A percentile compares a stretch with the other conserved stretches of the same genome.
phyloP scores from a whole-genome alignment of 2,797 vertebrate genomes.

The Hyperoplus immaculatus region DNA sequence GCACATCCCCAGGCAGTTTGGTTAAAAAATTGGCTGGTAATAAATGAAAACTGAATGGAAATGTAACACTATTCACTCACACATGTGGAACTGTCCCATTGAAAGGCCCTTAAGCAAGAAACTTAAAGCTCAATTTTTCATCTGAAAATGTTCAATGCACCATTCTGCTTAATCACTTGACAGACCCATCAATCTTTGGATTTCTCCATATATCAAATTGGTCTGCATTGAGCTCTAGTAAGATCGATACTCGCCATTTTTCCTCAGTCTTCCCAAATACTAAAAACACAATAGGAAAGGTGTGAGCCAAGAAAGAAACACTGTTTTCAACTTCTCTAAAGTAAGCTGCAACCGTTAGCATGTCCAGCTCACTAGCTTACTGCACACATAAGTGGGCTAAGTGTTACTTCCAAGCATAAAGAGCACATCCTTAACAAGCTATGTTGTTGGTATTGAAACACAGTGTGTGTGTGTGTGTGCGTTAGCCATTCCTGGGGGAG shows the following conservation, averaged over 20 bases:
- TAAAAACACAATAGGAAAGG: neutral
- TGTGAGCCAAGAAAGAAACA: neutral
- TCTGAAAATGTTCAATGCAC: neutral
- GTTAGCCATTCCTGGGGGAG: neutral
- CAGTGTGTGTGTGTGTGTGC: too few relatives aligned
- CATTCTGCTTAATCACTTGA: neutral
- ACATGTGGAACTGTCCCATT: constrained; percentile 6
- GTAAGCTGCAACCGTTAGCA: neutral
- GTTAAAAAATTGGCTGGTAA: neutral
- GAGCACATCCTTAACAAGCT: neutral
- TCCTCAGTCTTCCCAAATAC: neutral
- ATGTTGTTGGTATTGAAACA: neutral
- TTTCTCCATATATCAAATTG: neutral
- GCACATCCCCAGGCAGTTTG: neutral
- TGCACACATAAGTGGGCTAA: neutral
- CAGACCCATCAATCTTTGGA: neutral
- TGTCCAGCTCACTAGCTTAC: neutral
- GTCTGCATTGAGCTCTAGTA: neutral
- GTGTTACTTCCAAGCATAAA: neutral
- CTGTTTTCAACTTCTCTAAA: neutral
- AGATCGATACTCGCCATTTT: neutral
- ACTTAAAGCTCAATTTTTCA: constrained; percentile 2
- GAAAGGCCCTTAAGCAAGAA: neutral
- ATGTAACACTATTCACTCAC: neutral
- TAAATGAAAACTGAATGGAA: neutral